Conservation (phyloP, 2,888 invertebrate genomes). For the Agrypnus murinus region DNA sequence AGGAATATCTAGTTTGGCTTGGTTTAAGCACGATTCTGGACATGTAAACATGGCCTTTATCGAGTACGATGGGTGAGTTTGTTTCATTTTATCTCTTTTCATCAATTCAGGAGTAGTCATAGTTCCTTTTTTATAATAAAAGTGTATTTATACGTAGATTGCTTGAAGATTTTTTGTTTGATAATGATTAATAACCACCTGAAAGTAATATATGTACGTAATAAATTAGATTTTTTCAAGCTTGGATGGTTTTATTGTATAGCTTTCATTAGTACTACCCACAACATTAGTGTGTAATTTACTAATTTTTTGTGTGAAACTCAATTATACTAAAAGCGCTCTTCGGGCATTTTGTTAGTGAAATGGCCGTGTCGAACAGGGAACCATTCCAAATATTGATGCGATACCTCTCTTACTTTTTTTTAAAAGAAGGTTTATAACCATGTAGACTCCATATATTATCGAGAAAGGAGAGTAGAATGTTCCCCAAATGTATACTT, state of each 20-base stretch:
- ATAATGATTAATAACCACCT: too few relatives aligned
- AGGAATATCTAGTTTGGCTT: conserved; percentile 50
- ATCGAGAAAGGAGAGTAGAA: conserved; percentile 52
- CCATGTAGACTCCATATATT: conserved; percentile 48
- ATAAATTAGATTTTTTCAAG: conserved; percentile 30
- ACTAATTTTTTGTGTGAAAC: conserved; percentile 15
- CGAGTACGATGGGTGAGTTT: conserved; percentile 65
- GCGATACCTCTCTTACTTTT: conserved; percentile 40
- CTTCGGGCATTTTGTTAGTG: conserved; percentile 25
- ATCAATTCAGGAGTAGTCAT: too few relatives aligned
- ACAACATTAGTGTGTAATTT: too few relatives aligned
- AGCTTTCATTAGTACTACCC: conserved; percentile 20
- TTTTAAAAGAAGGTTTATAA: conserved; percentile 42
- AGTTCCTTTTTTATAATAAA: too few relatives aligned
- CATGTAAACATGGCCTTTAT: conserved; percentile 67
- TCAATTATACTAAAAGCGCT: conserved; percentile 23
- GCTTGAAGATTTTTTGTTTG: too few relatives aligned
- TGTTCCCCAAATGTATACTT: conserved; percentile 58
- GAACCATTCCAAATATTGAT: conserved; percentile 46
- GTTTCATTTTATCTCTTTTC: not conserved
- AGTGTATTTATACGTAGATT: too few relatives aligned
- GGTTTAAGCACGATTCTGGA: conserved; percentile 63
- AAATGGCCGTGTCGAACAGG: conserved; percentile 31
- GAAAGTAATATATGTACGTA: not conserved
- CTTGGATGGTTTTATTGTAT: conserved; percentile 46